Evolutionary conservation across 2,113 vertebrate genomes (phyloP).

Genomic region (Eidolon helvum): DNA sequence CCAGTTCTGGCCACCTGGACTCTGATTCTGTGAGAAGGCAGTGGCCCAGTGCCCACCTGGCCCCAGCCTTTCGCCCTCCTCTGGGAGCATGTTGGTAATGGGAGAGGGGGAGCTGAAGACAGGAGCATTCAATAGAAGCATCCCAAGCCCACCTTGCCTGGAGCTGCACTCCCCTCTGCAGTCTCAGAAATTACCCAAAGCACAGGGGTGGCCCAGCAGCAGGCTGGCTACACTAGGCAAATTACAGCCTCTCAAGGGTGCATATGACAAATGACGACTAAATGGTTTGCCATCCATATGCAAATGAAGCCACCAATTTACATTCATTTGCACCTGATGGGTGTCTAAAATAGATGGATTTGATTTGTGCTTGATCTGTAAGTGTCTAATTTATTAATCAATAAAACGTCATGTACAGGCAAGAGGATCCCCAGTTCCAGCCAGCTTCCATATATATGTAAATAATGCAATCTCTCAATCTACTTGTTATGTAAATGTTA

Average conservation of each 20-base stretch:
- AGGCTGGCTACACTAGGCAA: conserved; percentile 45
- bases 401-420: conserved; percentile 74
- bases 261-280: conserved; percentile 71
- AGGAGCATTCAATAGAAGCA: background rate
- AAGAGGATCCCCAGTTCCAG: conserved; percentile 58
- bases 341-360: conserved; percentile 74
- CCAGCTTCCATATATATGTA: conserved; percentile 77
- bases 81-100: too few relatives aligned
- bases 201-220: background rate
- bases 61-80: background rate
- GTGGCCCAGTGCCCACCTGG: background rate
- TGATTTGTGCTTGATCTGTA: conserved; percentile 78
- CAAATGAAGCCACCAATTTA: conserved; percentile 71
- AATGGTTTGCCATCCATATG: conserved; percentile 74
- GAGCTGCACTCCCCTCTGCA: background rate
- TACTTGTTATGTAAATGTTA: conserved; percentile 80
- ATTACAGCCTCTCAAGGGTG: conserved; percentile 68
- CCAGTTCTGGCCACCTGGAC: background rate
- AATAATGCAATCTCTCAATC: conserved; percentile 78
- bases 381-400: conserved; percentile 82
- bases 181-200: background rate
- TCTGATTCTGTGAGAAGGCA: background rate
- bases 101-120: background rate
- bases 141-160: background rate
- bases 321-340: conserved; percentile 79